Percentiles rank a stretch among this genome's conserved stretches.
phyloP scores from a whole-genome alignment of 2,888 invertebrate genomes.

The Drosophila emarginata region DNA sequence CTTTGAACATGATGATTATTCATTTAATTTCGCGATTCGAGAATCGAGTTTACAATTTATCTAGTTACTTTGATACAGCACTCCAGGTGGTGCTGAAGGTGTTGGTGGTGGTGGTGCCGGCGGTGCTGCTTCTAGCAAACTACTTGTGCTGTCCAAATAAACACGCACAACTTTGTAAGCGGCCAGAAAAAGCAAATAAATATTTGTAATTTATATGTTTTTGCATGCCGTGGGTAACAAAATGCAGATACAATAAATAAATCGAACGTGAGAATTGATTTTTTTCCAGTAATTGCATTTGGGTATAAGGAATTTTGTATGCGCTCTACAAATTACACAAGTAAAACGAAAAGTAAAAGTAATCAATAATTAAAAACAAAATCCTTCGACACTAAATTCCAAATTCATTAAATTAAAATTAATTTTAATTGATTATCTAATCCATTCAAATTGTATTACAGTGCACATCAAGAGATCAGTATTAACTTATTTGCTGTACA shows the following conservation, averaged over 20 bases:
- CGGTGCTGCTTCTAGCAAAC: constrained; percentile 23
- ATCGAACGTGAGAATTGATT: constrained; percentile 64
- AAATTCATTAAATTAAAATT: too few species aligned
- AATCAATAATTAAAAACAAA: constrained; percentile 8
- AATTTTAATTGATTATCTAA: too few species aligned
- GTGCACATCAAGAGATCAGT: too few species aligned
- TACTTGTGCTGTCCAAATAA: constrained; percentile 67
- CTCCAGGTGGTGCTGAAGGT: constrained; percentile 49
- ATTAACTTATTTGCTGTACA: constrained; percentile 23
- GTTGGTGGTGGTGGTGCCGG: neutral
- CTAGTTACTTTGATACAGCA: constrained; percentile 38
- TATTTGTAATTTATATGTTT: constrained; percentile 72
- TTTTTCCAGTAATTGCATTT: constrained; percentile 7
- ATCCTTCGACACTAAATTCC: neutral
- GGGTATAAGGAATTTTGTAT: constrained; percentile 44
- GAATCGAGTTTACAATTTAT: constrained; percentile 25
- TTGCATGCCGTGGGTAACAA: constrained; percentile 59
- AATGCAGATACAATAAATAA: constrained; percentile 63
- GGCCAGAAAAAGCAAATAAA: constrained; percentile 67
- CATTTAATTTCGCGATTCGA: constrained; percentile 33
- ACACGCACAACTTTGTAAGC: constrained; percentile 74
- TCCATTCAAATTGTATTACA: too few species aligned
- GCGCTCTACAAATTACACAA: constrained; percentile 31
- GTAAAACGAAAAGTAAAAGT: neutral
- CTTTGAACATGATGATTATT: constrained; percentile 18